Conservation (phyloP, 2,888 invertebrate species). For the Amiota minor region DNA sequence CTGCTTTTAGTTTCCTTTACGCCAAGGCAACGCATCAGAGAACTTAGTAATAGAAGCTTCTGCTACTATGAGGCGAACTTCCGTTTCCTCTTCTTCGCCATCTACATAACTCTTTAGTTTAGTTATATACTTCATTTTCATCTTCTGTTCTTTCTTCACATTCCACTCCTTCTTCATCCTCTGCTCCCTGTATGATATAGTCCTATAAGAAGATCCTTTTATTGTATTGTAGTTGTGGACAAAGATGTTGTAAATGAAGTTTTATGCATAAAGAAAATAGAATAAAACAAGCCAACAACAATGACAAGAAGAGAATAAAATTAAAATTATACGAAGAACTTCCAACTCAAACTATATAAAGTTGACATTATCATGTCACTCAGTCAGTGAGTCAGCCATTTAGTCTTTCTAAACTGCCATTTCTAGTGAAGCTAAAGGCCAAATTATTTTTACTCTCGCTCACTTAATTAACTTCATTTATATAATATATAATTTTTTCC, state of each 20-base stretch:
- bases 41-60: neutral
- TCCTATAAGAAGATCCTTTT: neutral
- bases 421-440: neutral
- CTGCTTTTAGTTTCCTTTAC: slow-evolving; percentile 2
- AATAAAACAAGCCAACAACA: slow-evolving; percentile 7
- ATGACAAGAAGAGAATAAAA: slow-evolving; percentile 4
- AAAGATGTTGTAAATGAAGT: slow-evolving; percentile 29
- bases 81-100: neutral
- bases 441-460: neutral
- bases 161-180: neutral
- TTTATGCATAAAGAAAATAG: slow-evolving; percentile 27
- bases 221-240: neutral
- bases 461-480: neutral
- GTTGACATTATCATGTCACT: too few species aligned
- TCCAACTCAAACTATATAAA: too few species aligned
- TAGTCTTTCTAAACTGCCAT: neutral
- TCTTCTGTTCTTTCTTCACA: neutral
- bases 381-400: too few species aligned
- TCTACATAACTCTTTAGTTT: neutral
- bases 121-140: neutral
- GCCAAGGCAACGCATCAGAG: neutral
- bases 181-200: too few species aligned
- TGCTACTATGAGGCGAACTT: slow-evolving; percentile 2
- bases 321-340: slow-evolving; percentile 23
- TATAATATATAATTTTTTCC: slow-evolving; percentile 24